phyloP scores from a whole-genome alignment of 2,113 vertebrate species.

The Lophochroa leadbeateri region DNA sequence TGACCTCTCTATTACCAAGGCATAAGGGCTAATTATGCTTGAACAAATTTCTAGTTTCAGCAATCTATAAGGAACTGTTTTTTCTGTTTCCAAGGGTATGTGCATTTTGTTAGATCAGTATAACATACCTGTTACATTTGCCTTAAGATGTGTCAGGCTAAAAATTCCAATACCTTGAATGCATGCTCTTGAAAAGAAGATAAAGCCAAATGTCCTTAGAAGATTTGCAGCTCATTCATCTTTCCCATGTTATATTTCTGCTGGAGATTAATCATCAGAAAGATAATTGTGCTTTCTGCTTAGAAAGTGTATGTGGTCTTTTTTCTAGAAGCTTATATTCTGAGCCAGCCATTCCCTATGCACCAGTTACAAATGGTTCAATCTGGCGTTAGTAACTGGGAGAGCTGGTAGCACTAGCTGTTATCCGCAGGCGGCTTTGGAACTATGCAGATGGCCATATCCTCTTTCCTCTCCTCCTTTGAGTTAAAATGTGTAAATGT shows the following conservation, averaged over 20 bases:
- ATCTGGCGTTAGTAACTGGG: slow-evolving; percentile 17
- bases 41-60: background rate
- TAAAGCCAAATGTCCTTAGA: background rate
- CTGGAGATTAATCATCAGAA: background rate
- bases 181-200: background rate
- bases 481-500: slow-evolving; percentile 34
- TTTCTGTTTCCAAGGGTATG: background rate
- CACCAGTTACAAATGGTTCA: slow-evolving; percentile 7
- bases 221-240: background rate
- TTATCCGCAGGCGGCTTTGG: background rate
- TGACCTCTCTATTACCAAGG: slow-evolving; percentile 55
- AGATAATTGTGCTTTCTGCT: slow-evolving; percentile 3
- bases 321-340: background rate
- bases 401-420: slow-evolving; percentile 7
- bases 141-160: background rate
- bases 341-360: background rate
- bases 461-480: slow-evolving; percentile 13
- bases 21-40: slow-evolving; percentile 29
- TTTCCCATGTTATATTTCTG: background rate
- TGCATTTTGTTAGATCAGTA: background rate
- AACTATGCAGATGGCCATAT: slow-evolving; percentile 25
- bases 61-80: background rate
- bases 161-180: background rate
- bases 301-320: background rate
- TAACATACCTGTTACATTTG: background rate